Percentiles rank a stretch among this genome's conserved stretches.
These are phyloP conservation scores for Poecilus cupreus DNA, from an alignment of 2,888 invertebrate genomes.

Conservation along the genomic window DNA sequence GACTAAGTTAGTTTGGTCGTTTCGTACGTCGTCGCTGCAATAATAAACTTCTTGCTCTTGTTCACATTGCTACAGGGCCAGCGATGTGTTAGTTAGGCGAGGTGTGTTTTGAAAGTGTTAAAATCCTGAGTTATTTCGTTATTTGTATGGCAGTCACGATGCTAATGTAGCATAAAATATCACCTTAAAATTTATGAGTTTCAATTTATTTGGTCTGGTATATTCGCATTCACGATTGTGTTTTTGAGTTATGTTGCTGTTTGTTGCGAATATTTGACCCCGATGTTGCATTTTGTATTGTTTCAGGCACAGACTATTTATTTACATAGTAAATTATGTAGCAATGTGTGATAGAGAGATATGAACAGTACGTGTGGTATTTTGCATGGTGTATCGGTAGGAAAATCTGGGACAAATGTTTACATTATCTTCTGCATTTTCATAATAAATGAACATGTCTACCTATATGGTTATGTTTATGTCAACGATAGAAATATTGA, in stretches of 20 bases:
- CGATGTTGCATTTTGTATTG: neutral
- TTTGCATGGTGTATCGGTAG: neutral
- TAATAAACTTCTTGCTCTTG: neutral
- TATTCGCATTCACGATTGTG: neutral
- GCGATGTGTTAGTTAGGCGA: neutral
- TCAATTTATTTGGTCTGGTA: neutral
- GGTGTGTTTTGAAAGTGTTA: constrained; percentile 26
- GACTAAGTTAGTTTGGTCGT: no score
- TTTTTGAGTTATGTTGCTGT: constrained; percentile 22
- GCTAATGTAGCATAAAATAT: constrained; percentile 7
- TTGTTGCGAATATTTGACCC: constrained; percentile 20
- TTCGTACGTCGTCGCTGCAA: neutral
- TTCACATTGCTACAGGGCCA: neutral
- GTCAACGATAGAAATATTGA: neutral
- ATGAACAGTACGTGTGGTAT: neutral
- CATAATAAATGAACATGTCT: neutral
- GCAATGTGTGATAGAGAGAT: constrained; percentile 6
- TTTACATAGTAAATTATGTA: constrained; percentile 8
- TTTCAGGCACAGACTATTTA: neutral
- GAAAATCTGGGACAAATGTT: neutral
- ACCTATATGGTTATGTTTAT: neutral
- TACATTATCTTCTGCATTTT: neutral
- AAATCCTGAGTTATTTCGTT: constrained; percentile 12
- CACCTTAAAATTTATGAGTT: neutral
- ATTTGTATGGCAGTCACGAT: constrained; percentile 13